Percentiles rank a stretch among this genome's conserved stretches.
These are phyloP conservation scores for Mustelus asterias DNA, from an alignment of 2,113 vertebrate species.

Conservation along the genomic window DNA sequence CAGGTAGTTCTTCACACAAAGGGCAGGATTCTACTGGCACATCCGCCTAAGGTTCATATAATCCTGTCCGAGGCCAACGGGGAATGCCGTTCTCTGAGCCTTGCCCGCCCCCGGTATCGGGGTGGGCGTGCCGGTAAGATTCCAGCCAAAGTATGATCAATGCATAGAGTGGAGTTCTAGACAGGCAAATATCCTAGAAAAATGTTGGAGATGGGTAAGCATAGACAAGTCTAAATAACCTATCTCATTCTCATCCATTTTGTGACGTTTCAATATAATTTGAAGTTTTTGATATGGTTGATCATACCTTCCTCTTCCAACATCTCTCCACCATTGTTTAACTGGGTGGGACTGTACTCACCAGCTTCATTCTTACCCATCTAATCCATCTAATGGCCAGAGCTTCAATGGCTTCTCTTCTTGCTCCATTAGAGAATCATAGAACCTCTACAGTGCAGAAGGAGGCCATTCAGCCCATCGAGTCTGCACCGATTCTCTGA, in stretches of 20 bases:
- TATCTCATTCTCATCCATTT: background rate
- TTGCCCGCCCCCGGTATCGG: no score
- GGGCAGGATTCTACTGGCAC: no score
- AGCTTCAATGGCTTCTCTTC: background rate
- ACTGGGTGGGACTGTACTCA: background rate
- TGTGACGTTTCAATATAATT: background rate
- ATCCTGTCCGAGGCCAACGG: no score
- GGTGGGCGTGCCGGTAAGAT: no score
- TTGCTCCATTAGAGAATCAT: background rate
- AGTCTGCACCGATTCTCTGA: no score
- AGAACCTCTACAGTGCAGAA: no score
- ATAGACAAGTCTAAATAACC: background rate
- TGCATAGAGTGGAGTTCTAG: background rate
- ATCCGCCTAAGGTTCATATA: no score
- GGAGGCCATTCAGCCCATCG: no score
- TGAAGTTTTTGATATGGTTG: background rate
- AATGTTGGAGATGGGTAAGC: background rate
- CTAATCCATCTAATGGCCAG: background rate
- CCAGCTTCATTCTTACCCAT: background rate
- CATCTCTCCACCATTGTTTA: background rate
- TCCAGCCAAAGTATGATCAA: background rate
- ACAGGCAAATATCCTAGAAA: background rate
- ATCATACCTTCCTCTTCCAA: background rate
- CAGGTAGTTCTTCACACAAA: background rate
- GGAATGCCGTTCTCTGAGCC: no score